Conservation (phyloP, 2,113 vertebrate genomes). For the Sakesphorus luctuosus region DNA sequence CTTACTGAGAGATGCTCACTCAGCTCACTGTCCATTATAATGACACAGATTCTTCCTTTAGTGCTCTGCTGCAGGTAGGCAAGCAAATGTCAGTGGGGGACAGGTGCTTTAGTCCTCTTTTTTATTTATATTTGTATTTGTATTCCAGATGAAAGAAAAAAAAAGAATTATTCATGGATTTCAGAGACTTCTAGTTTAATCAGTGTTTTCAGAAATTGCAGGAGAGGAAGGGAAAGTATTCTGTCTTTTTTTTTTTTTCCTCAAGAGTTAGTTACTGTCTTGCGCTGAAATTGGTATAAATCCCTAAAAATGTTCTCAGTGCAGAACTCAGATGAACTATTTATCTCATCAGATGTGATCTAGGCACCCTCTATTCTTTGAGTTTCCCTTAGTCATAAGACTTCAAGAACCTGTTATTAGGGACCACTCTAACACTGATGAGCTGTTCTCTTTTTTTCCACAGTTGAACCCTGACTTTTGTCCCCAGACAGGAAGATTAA, state of each 20-base stretch:
- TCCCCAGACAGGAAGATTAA: neutral
- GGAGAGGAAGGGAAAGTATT: neutral
- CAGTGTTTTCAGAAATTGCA: neutral
- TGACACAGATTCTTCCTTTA: neutral
- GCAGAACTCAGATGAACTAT: neutral
- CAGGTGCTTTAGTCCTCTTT: neutral
- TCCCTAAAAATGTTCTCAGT: neutral
- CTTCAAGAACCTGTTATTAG: neutral
- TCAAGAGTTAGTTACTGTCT: neutral
- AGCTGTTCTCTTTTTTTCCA: neutral
- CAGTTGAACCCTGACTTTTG: neutral
- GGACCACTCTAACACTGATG: neutral
- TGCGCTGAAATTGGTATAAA: neutral
- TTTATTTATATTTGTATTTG: neutral
- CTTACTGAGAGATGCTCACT: neutral
- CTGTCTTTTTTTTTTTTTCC: neutral
- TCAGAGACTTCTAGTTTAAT: neutral
- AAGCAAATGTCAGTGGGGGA: neutral
- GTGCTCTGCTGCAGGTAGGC: neutral
- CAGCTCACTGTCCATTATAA: neutral
- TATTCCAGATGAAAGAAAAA: neutral
- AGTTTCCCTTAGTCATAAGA: neutral
- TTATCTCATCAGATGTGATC: neutral
- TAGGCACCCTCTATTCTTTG: neutral
- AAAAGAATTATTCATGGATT: neutral